Evolutionary conservation across 1,140 invertebrate genomes (phyloP).

Genomic region (Sweltsa coloradensis): DNA sequence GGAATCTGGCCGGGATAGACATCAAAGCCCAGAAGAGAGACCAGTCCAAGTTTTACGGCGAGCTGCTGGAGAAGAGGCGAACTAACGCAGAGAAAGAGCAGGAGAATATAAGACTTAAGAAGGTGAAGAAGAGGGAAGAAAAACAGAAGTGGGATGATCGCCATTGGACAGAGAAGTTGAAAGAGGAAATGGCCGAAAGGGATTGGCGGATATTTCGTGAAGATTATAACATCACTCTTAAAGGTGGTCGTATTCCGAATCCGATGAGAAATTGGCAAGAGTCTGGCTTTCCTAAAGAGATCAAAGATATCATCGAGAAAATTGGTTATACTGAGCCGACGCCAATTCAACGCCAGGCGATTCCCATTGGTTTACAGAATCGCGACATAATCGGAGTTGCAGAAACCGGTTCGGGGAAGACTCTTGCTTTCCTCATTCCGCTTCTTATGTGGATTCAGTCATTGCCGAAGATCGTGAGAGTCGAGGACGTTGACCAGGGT

Average conservation of each 20-base stretch:
- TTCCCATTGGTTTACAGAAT: slow-evolving; percentile 92
- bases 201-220: slow-evolving; percentile 99
- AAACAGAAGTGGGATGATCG: slow-evolving; percentile 98
- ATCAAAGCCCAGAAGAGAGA: slow-evolving; percentile 95
- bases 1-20: slow-evolving; percentile 96
- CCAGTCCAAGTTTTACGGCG: slow-evolving; percentile 96
- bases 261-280: slow-evolving; percentile 94
- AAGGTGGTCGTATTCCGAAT: slow-evolving; percentile 94
- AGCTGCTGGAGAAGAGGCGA: slow-evolving; percentile 85
- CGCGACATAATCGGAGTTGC: slow-evolving; percentile 99
- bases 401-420: slow-evolving; percentile 98
- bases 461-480: slow-evolving; percentile 86
- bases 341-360: slow-evolving; percentile 97
- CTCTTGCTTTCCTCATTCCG: slow-evolving; percentile 95
- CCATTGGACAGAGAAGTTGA: slow-evolving; percentile 94
- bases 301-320: slow-evolving; percentile 89
- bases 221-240: slow-evolving; percentile 98
- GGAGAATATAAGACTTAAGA: slow-evolving; percentile 88
- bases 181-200: slow-evolving; percentile 94
- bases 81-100: slow-evolving; percentile 97
- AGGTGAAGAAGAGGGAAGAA: slow-evolving; percentile 90
- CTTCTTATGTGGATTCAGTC: slow-evolving; percentile 96
- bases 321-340: slow-evolving; percentile 97
- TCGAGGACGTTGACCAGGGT: slow-evolving; percentile 88
- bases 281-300: slow-evolving; percentile 78